A percentile compares a stretch with the other conserved stretches of the same genome.
phyloP scores from a whole-genome alignment of 2,888 invertebrate genomes.

The Calameuta filiformis region DNA sequence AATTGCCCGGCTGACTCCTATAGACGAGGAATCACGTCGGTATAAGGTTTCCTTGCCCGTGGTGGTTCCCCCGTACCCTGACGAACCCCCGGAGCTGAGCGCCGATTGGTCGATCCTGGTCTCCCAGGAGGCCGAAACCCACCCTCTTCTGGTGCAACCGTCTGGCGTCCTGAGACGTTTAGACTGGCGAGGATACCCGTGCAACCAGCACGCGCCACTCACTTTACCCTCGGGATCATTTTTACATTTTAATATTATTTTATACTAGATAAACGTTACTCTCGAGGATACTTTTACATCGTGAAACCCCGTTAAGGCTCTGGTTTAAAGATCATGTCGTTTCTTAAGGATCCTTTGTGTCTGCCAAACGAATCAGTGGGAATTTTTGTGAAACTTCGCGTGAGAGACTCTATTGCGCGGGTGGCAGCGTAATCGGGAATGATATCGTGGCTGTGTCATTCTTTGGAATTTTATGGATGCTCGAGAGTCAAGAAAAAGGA shows the following conservation, averaged over 20 bases:
- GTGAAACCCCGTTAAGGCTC: neutral
- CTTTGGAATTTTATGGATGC: neutral
- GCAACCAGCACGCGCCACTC: slow-evolving; percentile 32
- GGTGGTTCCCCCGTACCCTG: slow-evolving; percentile 42
- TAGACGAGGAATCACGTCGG: neutral
- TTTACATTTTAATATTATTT: neutral
- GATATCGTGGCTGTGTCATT: neutral
- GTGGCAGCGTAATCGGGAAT: neutral
- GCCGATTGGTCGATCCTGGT: slow-evolving; percentile 58
- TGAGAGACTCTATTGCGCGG: neutral
- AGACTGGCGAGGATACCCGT: slow-evolving; percentile 55
- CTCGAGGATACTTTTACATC: neutral
- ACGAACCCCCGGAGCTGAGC: slow-evolving; percentile 47
- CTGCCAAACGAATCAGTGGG: neutral
- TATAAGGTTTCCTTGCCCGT: slow-evolving; percentile 17
- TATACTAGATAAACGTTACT: neutral
- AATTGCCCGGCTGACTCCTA: neutral
- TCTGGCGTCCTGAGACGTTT: slow-evolving; percentile 49
- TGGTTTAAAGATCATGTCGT: neutral
- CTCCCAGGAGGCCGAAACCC: slow-evolving; percentile 46
- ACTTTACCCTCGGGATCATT: neutral
- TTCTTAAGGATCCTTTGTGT: neutral
- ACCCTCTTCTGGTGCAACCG: slow-evolving; percentile 43
- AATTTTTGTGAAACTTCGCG: neutral
- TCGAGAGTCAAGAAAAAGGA: neutral